Evolutionary conservation across 2,113 vertebrate species (phyloP).

Genomic region (Pachycephala philippinensis): DNA sequence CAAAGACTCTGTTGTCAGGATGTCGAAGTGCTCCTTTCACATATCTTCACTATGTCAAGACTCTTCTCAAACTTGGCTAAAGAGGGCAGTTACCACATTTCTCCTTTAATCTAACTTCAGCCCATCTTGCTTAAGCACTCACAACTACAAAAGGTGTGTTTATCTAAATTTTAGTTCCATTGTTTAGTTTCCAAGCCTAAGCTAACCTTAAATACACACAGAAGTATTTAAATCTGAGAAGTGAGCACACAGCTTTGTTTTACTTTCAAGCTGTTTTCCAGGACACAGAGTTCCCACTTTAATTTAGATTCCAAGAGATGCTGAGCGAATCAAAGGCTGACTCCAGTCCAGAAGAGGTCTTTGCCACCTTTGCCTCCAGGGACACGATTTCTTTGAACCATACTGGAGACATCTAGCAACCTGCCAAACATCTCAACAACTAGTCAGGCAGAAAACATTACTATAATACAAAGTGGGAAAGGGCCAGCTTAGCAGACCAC

Average conservation of each 20-base stretch:
- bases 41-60: slow-evolving; percentile 32
- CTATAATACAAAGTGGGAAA: not conserved
- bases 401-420: not conserved
- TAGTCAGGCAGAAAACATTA: not conserved
- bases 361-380: not conserved
- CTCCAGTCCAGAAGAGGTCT: not conserved
- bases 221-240: not conserved
- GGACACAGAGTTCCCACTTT: not conserved
- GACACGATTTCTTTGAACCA: not conserved
- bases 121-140: not conserved
- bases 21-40: slow-evolving; percentile 23
- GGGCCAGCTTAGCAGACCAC: not conserved
- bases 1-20: slow-evolving; percentile 37
- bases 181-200: not conserved
- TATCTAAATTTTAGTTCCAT: not conserved
- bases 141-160: not conserved
- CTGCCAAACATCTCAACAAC: not conserved
- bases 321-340: not conserved
- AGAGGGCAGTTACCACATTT: not conserved
- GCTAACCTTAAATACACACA: not conserved
- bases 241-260: not conserved
- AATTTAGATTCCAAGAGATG: not conserved
- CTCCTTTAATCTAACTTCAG: not conserved
- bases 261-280: not conserved
- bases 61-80: slow-evolving; percentile 16